phyloP scores from a whole-genome alignment of 2,113 vertebrate species.

The Chascanopsetta lugubris region DNA sequence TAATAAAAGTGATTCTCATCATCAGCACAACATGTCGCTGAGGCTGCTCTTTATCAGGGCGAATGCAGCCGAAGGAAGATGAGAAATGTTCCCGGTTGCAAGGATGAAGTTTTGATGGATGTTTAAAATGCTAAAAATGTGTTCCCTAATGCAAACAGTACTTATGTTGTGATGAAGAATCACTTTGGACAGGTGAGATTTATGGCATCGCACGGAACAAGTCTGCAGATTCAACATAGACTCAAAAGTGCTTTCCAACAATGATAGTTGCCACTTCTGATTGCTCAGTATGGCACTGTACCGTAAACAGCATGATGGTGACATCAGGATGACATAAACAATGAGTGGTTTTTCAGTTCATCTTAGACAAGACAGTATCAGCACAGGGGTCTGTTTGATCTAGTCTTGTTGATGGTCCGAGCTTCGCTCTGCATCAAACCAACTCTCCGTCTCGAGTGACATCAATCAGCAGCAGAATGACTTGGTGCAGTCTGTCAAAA shows the following conservation, averaged over 20 bases:
- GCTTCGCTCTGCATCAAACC: background rate
- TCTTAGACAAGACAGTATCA: background rate
- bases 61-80: background rate
- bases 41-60: constrained; percentile 27
- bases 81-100: background rate
- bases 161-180: background rate
- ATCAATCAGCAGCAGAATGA: constrained; percentile 1
- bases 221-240: background rate
- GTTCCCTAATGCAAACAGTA: background rate
- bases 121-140: background rate
- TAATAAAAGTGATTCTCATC: constrained; percentile 47
- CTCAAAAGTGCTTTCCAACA: too few relatives aligned
- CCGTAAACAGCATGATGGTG: too few relatives aligned
- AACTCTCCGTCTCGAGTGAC: constrained; percentile 6
- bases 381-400: background rate
- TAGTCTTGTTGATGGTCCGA: background rate
- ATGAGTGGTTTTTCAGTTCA: background rate
- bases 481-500: constrained; percentile 4
- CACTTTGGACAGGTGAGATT: background rate
- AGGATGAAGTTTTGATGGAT: background rate
- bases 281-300: too few relatives aligned
- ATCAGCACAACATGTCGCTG: constrained; percentile 35
- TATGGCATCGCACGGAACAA: background rate
- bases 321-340: background rate
- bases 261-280: too few relatives aligned